Evolutionary conservation across 2,797 vertebrate species (phyloP).

Genomic region (Premnoplex brunnescens): DNA sequence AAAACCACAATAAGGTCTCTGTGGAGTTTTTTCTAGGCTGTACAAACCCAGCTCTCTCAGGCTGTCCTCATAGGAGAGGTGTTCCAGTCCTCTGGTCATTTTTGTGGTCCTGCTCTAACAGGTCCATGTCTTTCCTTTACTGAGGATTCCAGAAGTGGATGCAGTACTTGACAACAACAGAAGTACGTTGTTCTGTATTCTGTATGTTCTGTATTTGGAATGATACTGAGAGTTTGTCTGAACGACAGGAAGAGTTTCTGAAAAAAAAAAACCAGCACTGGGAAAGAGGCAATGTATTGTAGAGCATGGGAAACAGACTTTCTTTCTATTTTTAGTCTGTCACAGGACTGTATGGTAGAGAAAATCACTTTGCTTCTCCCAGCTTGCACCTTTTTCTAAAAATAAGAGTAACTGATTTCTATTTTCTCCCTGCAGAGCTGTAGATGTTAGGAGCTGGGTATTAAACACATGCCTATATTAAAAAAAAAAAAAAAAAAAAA

Average conservation of each 20-base stretch:
- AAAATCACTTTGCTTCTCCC: neutral
- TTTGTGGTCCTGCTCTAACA: neutral
- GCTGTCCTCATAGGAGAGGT: neutral
- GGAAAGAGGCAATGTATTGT: neutral
- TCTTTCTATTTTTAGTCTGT: neutral
- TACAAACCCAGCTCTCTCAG: neutral
- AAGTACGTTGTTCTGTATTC: neutral
- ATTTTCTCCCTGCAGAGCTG: neutral
- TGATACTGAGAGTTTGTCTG: neutral
- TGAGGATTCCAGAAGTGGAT: neutral
- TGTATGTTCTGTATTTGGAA: neutral
- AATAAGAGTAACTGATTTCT: neutral
- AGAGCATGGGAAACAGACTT: neutral
- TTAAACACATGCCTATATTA: neutral
- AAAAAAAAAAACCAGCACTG: neutral
- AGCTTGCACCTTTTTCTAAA: neutral
- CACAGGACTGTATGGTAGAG: neutral
- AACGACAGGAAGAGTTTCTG: neutral
- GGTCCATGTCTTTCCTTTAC: neutral
- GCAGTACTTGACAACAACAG: neutral
- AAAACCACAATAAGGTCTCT: neutral
- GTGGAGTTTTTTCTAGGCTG: neutral
- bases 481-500: neutral
- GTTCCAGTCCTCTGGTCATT: neutral
- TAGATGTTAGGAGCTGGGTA: neutral